Conservation (phyloP, 2,888 invertebrate genomes). For the Agriotes lineatus region DNA sequence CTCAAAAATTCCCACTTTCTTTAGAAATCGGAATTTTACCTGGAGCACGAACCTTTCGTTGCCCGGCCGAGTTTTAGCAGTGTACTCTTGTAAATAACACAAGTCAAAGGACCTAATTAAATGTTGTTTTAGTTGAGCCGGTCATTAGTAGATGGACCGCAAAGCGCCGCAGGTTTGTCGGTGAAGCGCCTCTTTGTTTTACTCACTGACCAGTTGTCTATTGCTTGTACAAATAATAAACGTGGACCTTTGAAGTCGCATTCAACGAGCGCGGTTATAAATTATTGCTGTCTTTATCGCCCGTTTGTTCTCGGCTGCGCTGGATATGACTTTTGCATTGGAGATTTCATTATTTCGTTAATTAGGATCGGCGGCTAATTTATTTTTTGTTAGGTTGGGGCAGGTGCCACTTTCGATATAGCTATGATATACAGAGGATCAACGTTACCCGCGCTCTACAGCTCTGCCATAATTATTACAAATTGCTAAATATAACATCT, state of each 20-base stretch:
- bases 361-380: no score
- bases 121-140: slow-evolving; percentile 64
- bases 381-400: no score
- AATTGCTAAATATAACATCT: no score
- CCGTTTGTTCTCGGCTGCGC: background rate
- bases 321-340: no score
- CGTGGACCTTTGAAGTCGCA: slow-evolving; percentile 29
- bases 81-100: slow-evolving; percentile 49
- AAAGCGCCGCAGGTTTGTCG: slow-evolving; percentile 56
- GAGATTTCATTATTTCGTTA: no score
- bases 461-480: no score
- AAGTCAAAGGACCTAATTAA: slow-evolving; percentile 63
- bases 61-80: slow-evolving; percentile 44
- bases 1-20: background rate
- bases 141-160: slow-evolving; percentile 64
- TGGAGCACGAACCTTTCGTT: no score
- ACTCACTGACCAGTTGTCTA: slow-evolving; percentile 43
- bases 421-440: no score
- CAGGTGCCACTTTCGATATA: no score
- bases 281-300: background rate
- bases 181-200: slow-evolving; percentile 45
- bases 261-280: slow-evolving; percentile 26
- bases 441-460: no score
- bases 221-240: slow-evolving; percentile 44
- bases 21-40: no score